Base-by-base conservation (phyloP, 2,797 vertebrate genomes). In the Serranus cabrilla region DNA sequence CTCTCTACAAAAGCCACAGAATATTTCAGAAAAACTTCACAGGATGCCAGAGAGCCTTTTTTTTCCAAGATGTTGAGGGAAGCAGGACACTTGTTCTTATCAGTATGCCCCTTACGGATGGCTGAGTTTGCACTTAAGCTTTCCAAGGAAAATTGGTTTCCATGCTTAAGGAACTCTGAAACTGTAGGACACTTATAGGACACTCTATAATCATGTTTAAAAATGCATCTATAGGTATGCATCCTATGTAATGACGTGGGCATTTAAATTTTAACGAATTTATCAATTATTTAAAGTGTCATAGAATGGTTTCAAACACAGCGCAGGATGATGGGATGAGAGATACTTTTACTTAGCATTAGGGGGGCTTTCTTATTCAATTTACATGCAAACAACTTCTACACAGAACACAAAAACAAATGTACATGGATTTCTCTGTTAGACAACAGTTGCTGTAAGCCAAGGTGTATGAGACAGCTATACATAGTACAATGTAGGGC, bases 41-140 rank as follows among this genome's bases (percentile, higher is more conserved):
- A 23, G 13, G 14, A 45, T 40, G 14, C 11, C 25, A 55, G 20
- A 5, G 13, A 45, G 27, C 14, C 1, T 42, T 31, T 51, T 47
- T 56, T 21, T 45, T n/a, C n/a, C 39, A 47, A 42, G 49, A 76
- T 68, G 31, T 49, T 46, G 1, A 52, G 20, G 27, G 17, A 51
- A 50, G 49, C 56, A 34, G 21, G 39, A 66, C 49, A 39, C 5
- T 63, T 63, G 11, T 40, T 56, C 45, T 51, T 42, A 40, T 66
- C 13, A 43, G n/a, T 31, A 13, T 43, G 4, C 18, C 18, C 11
- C 63, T 49, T 50, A 14, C n/a, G 16, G 14, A 18, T 25, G 17
- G 54, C 5, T 57, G 42, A 47, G 42, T 49, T 68, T 21, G 5
- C 12, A 59, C 18, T 60, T 42, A 21, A 18, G 21, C 42, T 20